Evolutionary conservation across 1,140 invertebrate species (phyloP), one percentile per base, ranked within the genome.

Genomic region (Panagrolaimus sp.): DNA sequence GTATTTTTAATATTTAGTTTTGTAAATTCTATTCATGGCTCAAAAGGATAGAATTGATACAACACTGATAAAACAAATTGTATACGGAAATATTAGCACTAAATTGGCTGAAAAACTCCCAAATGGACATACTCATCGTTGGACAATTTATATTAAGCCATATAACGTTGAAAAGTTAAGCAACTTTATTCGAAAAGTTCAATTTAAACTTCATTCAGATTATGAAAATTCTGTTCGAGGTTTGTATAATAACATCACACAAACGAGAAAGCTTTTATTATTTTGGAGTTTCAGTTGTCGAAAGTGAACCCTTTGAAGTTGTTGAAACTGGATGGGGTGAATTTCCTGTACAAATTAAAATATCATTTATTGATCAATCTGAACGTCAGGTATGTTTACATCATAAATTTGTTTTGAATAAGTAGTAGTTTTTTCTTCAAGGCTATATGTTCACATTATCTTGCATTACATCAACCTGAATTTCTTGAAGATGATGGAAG

Each of bases 261-360:
- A n/a, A n/a, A n/a, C n/a, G n/a, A 38, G 31, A 68, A 4, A 23
- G 11, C n/a, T 45, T 46, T 57, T 23, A 9, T 4, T 68, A 38
- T 78, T 72, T 77, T n/a, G n/a, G n/a, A n/a, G n/a, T n/a, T n/a
- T n/a, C n/a, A 82, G 85, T 96, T 73, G 86, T 96, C 0, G 90
- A 90, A 0, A 93, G 94, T 83, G 93, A 93, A 3, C 96, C 96
- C 0, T 99, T 96, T 84, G 93, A 98, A 87, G 88, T 99, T 0
- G 93, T 90, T 0, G 96, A 99, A 86, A 98, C 96, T 63, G 96
- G 96, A 1, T 99, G 96, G 96, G 96, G 96, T 78, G 96, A 99
- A 86, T 99, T 99, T 86, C 96, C 98, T 85, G 91, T 98, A 74
- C 90, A 93, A 31, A 97, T 98, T 23, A 97, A 98, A 84, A 92